phyloP scores from a whole-genome alignment of 2,113 vertebrate species.

The Otus sunia region DNA sequence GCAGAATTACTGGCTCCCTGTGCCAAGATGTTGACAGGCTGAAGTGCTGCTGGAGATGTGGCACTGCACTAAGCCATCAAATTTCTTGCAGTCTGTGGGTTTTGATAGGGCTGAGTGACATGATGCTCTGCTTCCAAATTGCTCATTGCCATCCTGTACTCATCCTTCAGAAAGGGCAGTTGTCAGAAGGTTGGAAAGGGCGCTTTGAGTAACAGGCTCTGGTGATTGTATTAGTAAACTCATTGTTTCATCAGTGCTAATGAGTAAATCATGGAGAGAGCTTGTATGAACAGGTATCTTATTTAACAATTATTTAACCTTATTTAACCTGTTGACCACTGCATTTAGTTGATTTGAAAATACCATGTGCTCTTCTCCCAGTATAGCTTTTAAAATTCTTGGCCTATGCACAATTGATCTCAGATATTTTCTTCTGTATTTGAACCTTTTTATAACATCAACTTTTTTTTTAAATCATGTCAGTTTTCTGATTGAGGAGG shows the following conservation, averaged over 20 bases:
- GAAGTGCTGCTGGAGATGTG: not conserved
- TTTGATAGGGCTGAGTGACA: not conserved
- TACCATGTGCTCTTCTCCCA: not conserved
- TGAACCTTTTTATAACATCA: not conserved
- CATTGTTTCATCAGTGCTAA: not conserved
- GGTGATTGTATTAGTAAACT: not conserved
- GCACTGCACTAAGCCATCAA: not conserved
- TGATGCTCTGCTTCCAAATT: not conserved
- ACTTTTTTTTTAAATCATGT: not conserved
- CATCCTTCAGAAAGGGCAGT: not conserved
- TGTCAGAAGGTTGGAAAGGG: not conserved
- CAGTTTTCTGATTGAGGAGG: not conserved
- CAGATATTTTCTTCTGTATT: not conserved
- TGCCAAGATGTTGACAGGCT: not conserved
- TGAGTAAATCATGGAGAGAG: not conserved
- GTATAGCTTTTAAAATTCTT: not conserved
- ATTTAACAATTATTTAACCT: not conserved
- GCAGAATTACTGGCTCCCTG: not conserved
- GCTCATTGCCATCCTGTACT: not conserved
- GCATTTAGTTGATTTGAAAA: not conserved
- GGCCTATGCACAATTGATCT: not conserved
- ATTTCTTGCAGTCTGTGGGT: not conserved
- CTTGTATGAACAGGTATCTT: not conserved
- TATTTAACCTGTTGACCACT: not conserved
- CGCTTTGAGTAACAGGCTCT: not conserved